phyloP scores from a whole-genome alignment of 2,797 vertebrate genomes.

The Alosa sapidissima region DNA sequence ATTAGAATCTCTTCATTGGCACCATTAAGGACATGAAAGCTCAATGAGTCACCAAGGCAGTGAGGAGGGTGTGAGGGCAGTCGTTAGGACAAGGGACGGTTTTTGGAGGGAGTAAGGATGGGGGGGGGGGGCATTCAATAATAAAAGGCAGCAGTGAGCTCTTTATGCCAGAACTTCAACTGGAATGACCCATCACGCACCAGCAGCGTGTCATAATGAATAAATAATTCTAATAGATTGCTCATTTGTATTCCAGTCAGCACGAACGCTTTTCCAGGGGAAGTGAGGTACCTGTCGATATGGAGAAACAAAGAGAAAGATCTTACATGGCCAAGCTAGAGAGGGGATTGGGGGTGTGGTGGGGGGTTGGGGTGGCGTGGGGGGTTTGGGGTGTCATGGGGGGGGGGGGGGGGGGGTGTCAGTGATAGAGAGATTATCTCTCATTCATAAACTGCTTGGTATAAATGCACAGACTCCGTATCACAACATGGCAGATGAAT shows the following conservation, averaged over 20 bases:
- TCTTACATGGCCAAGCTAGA: not conserved
- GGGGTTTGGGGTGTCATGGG: not conserved
- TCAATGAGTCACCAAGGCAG: slow-evolving; percentile 52
- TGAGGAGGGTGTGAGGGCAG: slow-evolving; percentile 43
- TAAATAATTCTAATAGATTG: slow-evolving; percentile 35
- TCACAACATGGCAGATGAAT: not conserved
- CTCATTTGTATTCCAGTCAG: slow-evolving; percentile 36
- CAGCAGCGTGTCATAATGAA: slow-evolving; percentile 34
- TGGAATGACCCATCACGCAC: slow-evolving; percentile 27
- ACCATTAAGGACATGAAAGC: not conserved
- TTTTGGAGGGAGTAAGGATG: slow-evolving; percentile 14
- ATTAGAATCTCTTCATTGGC: not conserved
- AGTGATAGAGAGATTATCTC: not conserved
- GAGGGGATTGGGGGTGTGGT: not conserved
- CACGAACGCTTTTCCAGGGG: slow-evolving; percentile 24
- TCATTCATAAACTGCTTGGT: not conserved
- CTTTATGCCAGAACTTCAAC: slow-evolving; percentile 26
- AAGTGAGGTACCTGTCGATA: slow-evolving; percentile 38
- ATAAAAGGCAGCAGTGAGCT: slow-evolving; percentile 31
- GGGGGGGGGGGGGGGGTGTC: too few relatives aligned
- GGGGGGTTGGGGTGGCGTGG: too few relatives aligned
- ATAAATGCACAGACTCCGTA: not conserved
- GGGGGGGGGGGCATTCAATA: not conserved
- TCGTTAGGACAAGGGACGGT: slow-evolving; percentile 53
- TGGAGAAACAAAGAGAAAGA: not conserved